phyloP scores from a whole-genome alignment of 2,888 invertebrate genomes.

The Cerastis rubricosa region DNA sequence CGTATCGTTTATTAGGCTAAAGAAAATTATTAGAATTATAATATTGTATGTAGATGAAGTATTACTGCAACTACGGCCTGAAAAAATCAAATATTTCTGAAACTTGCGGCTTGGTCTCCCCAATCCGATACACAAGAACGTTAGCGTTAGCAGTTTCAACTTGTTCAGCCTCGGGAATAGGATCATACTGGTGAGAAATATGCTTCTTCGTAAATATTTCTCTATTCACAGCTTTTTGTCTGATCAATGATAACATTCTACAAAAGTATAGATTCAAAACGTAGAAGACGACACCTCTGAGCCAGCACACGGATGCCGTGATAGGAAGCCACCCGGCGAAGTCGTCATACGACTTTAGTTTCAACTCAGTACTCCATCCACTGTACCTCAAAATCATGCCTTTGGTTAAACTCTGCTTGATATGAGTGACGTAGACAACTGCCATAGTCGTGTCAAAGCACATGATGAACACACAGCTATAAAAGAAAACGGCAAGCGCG shows the following conservation, averaged over 20 bases:
- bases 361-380: constrained; percentile 81
- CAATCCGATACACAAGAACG: constrained; percentile 74
- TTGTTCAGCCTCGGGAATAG: constrained; percentile 76
- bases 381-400: constrained; percentile 83
- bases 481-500: constrained; percentile 71
- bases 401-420: constrained; percentile 82
- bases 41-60: neutral
- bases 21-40: neutral
- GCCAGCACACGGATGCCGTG: constrained; percentile 77
- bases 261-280: constrained; percentile 78
- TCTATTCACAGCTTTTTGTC: constrained; percentile 70
- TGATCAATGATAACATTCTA: constrained; percentile 68
- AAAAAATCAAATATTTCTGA: neutral
- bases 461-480: constrained; percentile 68
- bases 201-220: constrained; percentile 73
- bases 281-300: constrained; percentile 77
- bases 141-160: constrained; percentile 44
- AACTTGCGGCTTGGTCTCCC: constrained; percentile 71
- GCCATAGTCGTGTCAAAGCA: constrained; percentile 84
- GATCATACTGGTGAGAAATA: constrained; percentile 64
- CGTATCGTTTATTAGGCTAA: neutral
- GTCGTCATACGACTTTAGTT: constrained; percentile 71
- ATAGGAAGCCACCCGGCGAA: constrained; percentile 86
- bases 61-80: neutral
- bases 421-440: constrained; percentile 81